Conservation (phyloP, 2,113 vertebrate species). For the Cyphomyrus plagiostoma region DNA sequence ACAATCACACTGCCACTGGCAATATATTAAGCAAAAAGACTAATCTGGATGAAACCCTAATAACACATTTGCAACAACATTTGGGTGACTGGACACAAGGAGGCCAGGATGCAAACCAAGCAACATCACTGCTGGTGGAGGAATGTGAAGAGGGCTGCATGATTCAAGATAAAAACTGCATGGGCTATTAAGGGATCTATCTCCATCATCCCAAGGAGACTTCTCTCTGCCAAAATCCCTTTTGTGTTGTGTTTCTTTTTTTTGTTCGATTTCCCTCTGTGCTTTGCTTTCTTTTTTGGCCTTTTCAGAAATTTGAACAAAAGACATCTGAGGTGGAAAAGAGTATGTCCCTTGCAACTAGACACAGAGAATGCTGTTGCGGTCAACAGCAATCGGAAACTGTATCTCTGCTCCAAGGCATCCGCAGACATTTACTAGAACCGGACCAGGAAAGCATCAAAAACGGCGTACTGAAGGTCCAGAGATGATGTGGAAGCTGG, state of each 20-base stretch:
- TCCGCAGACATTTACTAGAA: background rate
- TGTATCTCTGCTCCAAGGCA: background rate
- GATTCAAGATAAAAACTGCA: background rate
- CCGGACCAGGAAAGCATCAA: background rate
- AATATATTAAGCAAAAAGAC: background rate
- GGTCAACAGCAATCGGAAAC: background rate
- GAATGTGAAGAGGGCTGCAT: background rate
- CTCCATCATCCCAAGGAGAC: background rate
- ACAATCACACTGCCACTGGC: background rate
- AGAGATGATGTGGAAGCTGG: background rate
- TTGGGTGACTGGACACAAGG: background rate
- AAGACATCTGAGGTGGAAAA: background rate
- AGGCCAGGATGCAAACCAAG: background rate
- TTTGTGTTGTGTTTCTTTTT: background rate
- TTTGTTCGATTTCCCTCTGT: background rate
- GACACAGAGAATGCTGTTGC: background rate
- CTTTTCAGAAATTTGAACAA: background rate
- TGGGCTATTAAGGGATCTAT: background rate
- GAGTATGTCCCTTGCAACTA: background rate
- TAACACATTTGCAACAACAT: background rate
- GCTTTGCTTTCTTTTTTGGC: background rate
- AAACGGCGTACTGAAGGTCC: background rate
- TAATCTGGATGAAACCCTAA: background rate
- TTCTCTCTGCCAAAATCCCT: background rate
- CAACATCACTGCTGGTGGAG: background rate